Conservation (phyloP, 2,797 vertebrate species). For the Danio kyathit region DNA sequence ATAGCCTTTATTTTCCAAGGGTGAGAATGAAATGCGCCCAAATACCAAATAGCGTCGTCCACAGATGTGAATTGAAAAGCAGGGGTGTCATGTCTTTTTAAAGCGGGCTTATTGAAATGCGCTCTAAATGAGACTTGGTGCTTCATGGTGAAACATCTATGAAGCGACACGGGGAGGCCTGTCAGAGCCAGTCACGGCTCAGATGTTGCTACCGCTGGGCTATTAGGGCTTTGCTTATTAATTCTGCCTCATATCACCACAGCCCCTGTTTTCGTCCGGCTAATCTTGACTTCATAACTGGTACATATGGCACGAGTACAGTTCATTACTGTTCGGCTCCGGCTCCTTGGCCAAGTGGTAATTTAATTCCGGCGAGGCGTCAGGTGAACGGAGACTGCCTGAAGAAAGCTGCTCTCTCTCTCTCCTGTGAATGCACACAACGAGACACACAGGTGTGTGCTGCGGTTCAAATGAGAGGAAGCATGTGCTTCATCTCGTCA, state of each 20-base stretch:
- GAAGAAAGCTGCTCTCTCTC: constrained; percentile 52
- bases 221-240: constrained; percentile 79
- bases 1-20: neutral
- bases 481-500: constrained; percentile 1
- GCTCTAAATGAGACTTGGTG: constrained; percentile 71
- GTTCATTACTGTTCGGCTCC: constrained; percentile 68
- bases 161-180: constrained; percentile 72
- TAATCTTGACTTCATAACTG: constrained; percentile 74
- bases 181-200: constrained; percentile 79
- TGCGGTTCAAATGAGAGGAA: constrained; percentile 22
- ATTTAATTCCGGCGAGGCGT: constrained; percentile 63
- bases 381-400: constrained; percentile 63
- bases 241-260: constrained; percentile 71
- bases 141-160: constrained; percentile 64
- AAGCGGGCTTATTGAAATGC: constrained; percentile 60
- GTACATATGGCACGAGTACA: constrained; percentile 70
- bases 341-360: constrained; percentile 49
- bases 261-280: constrained; percentile 64
- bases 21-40: constrained; percentile 33
- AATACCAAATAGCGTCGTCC: constrained; percentile 12
- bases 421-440: constrained; percentile 2
- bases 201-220: constrained; percentile 73
- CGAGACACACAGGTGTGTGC: constrained; percentile 33
- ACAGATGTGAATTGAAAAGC: constrained; percentile 39
- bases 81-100: constrained; percentile 61